Evolutionary conservation across 2,797 vertebrate genomes (phyloP), one percentile per base, ranked within the genome.

Genomic region (Schizothorax lantsangensis): DNA sequence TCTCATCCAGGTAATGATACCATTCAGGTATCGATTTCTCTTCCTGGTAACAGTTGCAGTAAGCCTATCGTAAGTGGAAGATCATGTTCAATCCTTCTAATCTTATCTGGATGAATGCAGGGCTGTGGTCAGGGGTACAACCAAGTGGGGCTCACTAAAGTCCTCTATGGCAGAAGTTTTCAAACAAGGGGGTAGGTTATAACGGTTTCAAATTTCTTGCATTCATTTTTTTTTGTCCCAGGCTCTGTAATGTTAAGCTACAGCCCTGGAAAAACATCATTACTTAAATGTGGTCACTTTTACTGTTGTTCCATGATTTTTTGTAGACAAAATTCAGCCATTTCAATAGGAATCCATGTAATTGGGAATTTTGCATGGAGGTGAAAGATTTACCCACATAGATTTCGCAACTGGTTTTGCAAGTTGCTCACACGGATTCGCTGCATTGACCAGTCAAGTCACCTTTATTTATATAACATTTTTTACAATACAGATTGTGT

Each of bases 61-160:
- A 77, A 54, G 30, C 47, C 33, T 77, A 59, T 59, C 36, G 4
- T 79, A 79, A 59, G 75, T 40, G 52, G 36, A 64, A 79, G n/a
- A 64, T 79, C 57, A 79, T 79, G 38, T 64, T 64, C 38, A 79
- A 21, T 64, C 57, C 78, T 79, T 79, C 23, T 64, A 79, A 30
- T 79, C 52, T 43, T 40, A 79, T 79, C 5, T 43, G 57, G 38
- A 64, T 2, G 26, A 79, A 45, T 79, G 57, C 38, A 64, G 38
- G 15, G 19, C 10, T 4, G 30, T 54, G 10, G 74, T 14, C 3
- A 10, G 26, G 19, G 17, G 17, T 57, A 23, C 17, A 75, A 33
- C 26, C 73, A 49, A 19, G n/a, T 17, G 73, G 26, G 75, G 12
- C 52, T 59, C 23, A 40, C 38, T 30, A 45, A 79, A 10, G 38